Conservation (phyloP, 2,797 vertebrate genomes). For the Gallinago solitaria region DNA sequence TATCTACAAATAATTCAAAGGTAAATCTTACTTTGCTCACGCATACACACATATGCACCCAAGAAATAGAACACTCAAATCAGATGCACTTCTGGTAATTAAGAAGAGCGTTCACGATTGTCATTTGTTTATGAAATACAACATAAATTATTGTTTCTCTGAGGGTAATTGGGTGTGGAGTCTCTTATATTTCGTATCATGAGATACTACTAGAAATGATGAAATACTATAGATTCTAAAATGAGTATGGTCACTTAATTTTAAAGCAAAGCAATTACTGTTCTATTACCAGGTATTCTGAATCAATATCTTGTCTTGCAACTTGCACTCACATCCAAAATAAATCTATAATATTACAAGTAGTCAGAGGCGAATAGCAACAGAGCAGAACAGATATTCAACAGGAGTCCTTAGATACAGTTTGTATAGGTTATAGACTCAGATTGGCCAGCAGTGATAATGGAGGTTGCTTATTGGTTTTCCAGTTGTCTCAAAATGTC, state of each 20-base stretch:
- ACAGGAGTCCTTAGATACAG: neutral
- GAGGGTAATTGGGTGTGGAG: constrained; percentile 42
- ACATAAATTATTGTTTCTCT: neutral
- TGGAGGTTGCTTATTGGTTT: neutral
- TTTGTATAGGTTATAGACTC: neutral
- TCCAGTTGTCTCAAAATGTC: neutral
- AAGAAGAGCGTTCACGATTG: neutral
- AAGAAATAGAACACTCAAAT: neutral
- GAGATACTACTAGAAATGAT: constrained; percentile 39
- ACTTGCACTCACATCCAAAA: constrained; percentile 28
- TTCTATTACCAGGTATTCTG: constrained; percentile 62
- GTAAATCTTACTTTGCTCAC: neutral
- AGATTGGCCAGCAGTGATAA: neutral
- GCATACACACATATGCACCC: too few species aligned
- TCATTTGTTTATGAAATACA: neutral
- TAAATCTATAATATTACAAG: constrained; percentile 58
- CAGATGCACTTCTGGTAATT: neutral
- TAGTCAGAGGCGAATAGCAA: constrained; percentile 5
- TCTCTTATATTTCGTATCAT: constrained; percentile 7
- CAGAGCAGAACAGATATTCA: neutral
- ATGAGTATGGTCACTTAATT: constrained; percentile 64
- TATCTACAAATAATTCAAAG: neutral
- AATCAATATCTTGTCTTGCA: constrained; percentile 65
- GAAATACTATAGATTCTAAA: constrained; percentile 51
- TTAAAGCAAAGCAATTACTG: constrained; percentile 67